Conservation (phyloP, 1,140 invertebrate species). For the Heliconius himera region DNA sequence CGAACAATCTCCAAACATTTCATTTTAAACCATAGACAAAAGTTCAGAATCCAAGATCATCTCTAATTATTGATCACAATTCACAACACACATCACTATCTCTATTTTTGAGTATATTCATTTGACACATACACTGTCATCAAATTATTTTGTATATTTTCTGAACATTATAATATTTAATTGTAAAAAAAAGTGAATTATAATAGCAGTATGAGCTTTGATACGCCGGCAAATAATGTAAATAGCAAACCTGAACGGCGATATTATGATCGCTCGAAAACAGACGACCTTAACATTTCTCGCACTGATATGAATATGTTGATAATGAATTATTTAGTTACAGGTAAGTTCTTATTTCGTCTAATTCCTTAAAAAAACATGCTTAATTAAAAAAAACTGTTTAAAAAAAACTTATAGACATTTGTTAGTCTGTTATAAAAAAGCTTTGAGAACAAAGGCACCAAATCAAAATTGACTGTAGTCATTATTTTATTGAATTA, state of each 20-base stretch:
- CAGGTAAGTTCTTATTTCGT: conserved; percentile 84
- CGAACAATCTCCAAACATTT: no score
- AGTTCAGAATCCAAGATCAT: not conserved
- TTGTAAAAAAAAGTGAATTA: not conserved
- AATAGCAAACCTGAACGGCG: conserved; percentile 72
- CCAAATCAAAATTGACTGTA: not conserved
- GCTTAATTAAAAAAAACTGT: not conserved
- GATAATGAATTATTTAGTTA: conserved; percentile 99
- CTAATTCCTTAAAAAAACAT: conserved; percentile 8
- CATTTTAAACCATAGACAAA: not conserved
- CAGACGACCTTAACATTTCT: conserved; percentile 91
- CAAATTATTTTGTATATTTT: not conserved
- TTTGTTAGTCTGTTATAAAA: not conserved
- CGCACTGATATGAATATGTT: conserved; percentile 97
- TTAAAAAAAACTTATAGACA: no score
- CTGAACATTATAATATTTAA: not conserved
- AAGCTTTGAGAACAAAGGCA: not conserved
- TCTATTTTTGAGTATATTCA: not conserved
- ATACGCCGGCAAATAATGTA: conserved; percentile 58
- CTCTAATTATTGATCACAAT: not conserved
- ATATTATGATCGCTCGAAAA: conserved; percentile 69
- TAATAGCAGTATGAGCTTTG: conserved; percentile 65
- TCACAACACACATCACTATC: not conserved
- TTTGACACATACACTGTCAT: conserved; percentile 6
- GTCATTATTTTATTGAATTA: not conserved